Conservation (phyloP, 1,140 invertebrate species). For the Vollenhovia emeryi region DNA sequence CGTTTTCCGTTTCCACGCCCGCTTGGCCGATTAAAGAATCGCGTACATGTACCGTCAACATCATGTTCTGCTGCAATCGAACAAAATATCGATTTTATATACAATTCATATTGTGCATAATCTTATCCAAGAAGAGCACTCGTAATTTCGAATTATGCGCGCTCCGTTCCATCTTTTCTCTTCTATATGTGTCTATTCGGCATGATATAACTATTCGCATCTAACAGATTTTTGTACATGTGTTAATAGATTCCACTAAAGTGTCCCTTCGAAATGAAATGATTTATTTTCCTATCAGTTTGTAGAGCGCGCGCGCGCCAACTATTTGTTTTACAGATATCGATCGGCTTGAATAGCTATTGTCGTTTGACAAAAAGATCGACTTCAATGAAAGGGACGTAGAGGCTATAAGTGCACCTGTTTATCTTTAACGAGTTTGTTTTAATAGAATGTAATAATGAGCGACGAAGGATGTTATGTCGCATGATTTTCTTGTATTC, state of each 20-base stretch:
- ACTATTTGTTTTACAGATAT: background rate
- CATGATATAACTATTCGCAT: conserved; percentile 5
- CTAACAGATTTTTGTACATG: conserved; percentile 76
- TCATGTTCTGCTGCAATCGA: background rate
- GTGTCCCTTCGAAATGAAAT: background rate
- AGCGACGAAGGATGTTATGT: conserved; percentile 8
- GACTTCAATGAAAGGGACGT: background rate
- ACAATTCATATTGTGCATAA: background rate
- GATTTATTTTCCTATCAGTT: conserved; percentile 29
- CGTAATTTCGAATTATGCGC: background rate
- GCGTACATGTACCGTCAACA: background rate
- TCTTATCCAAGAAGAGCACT: background rate
- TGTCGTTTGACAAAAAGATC: background rate
- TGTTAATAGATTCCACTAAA: conserved; percentile 72
- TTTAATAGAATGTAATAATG: conserved; percentile 18
- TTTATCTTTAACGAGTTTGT: conserved; percentile 25
- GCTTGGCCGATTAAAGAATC: background rate
- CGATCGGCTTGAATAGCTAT: background rate
- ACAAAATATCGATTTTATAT: background rate
- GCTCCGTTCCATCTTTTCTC: background rate
- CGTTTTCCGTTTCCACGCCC: background rate
- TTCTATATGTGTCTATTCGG: background rate
- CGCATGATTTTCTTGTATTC: conserved; percentile 54
- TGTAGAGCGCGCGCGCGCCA: too few species aligned
- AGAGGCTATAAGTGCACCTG: conserved; percentile 27